A percentile compares a stretch with the other conserved stretches of the same genome.
Evolutionary conservation across 1,140 invertebrate genomes (phyloP).

Genomic region (Popillia japonica): DNA sequence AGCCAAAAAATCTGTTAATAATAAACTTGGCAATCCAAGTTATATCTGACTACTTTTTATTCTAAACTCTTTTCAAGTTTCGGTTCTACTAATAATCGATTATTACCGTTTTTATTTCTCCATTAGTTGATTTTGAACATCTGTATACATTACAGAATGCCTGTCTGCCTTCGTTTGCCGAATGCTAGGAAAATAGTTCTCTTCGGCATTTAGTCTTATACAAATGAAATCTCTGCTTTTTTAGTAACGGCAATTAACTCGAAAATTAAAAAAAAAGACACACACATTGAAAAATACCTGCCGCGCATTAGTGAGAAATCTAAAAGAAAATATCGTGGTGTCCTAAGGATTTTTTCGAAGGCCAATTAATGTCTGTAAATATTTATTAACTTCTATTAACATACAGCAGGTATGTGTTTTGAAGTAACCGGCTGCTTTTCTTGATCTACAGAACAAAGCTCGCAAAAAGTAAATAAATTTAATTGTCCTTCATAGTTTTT

Average conservation of each 20-base stretch:
- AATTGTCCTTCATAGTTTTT: conserved; percentile 15
- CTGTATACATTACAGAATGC: no score
- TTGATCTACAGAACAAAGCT: conserved; percentile 1
- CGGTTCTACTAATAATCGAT: neutral
- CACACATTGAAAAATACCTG: neutral
- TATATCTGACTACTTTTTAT: neutral
- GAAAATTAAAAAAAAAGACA: neutral
- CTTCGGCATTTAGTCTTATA: neutral
- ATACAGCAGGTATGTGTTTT: conserved; percentile 8
- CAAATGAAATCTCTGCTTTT: neutral
- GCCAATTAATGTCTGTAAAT: conserved; percentile 28
- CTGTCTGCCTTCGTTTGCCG: no score
- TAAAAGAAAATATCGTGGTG: neutral
- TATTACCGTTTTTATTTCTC: neutral
- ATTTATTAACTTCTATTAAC: conserved; percentile 16
- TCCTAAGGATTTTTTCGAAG: conserved; percentile 12
- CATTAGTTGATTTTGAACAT: neutral
- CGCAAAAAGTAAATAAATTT: neutral
- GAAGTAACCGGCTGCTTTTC: neutral
- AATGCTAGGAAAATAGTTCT: neutral
- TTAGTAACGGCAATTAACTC: neutral
- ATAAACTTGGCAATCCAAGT: conserved; percentile 14
- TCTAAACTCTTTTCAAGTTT: neutral
- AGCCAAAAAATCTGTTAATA: conserved; percentile 6
- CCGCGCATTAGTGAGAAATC: neutral